Evolutionary conservation across 2,797 vertebrate genomes (phyloP).

Genomic region (Sebastes flavidus): DNA sequence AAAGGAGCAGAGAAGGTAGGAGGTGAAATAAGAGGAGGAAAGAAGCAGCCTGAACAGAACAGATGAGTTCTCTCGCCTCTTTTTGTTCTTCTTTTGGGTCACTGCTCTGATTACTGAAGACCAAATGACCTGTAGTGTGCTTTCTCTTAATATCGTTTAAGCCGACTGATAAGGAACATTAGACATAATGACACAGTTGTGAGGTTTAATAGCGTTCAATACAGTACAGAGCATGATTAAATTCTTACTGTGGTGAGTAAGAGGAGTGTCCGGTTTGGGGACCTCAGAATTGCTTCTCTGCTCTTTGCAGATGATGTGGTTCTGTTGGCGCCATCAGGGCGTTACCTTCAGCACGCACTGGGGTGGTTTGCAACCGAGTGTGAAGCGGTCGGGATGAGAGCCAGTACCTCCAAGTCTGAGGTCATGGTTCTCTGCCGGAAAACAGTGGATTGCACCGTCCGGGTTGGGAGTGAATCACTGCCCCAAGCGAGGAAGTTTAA

Average conservation of each 20-base stretch:
- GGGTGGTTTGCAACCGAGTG: accelerated
- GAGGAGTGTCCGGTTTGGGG: too few species aligned
- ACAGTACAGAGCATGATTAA: slow-evolving; percentile 8
- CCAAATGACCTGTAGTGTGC: slow-evolving; percentile 13
- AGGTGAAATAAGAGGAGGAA: slow-evolving; percentile 47
- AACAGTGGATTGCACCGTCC: too few species aligned
- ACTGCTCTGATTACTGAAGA: slow-evolving; percentile 41
- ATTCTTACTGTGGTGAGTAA: neutral
- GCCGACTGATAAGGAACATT: slow-evolving; percentile 20
- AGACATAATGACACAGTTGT: slow-evolving; percentile 9
- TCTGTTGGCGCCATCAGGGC: too few species aligned
- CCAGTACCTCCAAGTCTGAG: too few species aligned
- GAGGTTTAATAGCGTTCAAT: slow-evolving; percentile 11
- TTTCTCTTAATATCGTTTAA: slow-evolving; percentile 27
- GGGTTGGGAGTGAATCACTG: too few species aligned
- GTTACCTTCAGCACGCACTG: too few species aligned
- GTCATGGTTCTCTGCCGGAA: too few species aligned
- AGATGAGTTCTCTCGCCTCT: slow-evolving; percentile 28
- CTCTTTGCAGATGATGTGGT: too few species aligned
- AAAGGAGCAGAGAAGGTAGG: neutral
- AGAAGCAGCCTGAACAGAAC: slow-evolving; percentile 33
- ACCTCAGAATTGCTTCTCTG: too few species aligned
- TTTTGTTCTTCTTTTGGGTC: slow-evolving; percentile 44
- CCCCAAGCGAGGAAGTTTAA: too few species aligned
- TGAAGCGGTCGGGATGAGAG: too few species aligned